Conservation (phyloP, 2,113 vertebrate species). For the Hydropotes inermis region DNA sequence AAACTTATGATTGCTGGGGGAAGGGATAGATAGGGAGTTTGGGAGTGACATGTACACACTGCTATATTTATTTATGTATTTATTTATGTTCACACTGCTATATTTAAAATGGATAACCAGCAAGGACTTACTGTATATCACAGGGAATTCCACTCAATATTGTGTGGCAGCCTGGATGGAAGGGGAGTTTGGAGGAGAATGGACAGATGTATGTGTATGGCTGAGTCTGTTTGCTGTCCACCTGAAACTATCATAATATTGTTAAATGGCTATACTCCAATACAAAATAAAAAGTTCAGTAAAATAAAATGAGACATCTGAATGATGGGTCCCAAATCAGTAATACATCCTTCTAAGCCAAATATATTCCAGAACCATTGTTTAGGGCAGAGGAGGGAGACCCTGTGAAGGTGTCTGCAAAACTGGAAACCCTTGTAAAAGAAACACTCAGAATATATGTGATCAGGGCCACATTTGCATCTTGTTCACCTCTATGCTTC, state of each 20-base stretch:
- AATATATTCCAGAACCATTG: too few species aligned
- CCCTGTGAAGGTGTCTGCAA: neutral
- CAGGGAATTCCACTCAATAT: neutral
- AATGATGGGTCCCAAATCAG: neutral
- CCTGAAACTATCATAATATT: neutral
- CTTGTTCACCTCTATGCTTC: neutral
- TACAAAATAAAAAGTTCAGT: neutral
- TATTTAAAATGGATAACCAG: neutral
- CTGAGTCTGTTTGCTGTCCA: neutral
- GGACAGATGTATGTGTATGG: neutral
- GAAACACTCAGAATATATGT: neutral
- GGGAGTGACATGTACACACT: neutral
- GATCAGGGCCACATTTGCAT: accelerated
- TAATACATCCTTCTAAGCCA: neutral
- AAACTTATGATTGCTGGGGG: neutral
- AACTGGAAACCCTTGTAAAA: neutral
- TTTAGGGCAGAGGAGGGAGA: neutral
- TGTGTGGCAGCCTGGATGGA: neutral
- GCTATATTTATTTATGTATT: neutral
- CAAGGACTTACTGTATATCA: neutral
- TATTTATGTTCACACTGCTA: neutral
- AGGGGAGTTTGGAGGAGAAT: neutral
- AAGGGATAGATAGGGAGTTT: neutral
- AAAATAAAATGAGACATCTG: neutral
- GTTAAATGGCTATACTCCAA: neutral